A percentile compares a stretch with the other conserved stretches of the same genome.
phyloP scores from a whole-genome alignment of 1,140 invertebrate species.

The Araneus ventricosus region DNA sequence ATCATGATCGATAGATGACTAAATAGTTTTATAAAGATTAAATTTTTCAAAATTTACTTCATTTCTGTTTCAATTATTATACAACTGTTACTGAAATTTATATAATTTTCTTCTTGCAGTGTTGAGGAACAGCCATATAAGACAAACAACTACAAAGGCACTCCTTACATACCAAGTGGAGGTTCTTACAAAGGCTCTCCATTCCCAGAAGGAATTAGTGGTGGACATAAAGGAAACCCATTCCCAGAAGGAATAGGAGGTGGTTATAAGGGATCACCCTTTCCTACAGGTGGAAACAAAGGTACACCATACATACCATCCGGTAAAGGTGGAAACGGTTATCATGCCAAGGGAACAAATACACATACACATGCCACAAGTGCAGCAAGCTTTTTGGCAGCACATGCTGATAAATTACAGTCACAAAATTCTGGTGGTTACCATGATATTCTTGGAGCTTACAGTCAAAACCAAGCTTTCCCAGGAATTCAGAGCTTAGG shows the following conservation, averaged over 20 bases:
- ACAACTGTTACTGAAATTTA: no score
- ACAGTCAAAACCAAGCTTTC: constrained; percentile 55
- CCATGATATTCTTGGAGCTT: constrained; percentile 48
- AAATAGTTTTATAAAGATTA: no score
- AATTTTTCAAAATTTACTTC: no score
- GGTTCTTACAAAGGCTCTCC: constrained; percentile 60
- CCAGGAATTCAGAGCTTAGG: constrained; percentile 49
- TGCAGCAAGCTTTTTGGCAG: constrained; percentile 70
- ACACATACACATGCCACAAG: constrained; percentile 50
- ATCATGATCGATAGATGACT: no score
- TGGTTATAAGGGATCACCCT: constrained; percentile 46
- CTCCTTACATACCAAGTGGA: constrained; percentile 53
- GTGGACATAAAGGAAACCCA: constrained; percentile 54
- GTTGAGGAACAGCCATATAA: constrained; percentile 69
- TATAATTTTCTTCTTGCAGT: background rate
- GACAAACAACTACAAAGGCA: constrained; percentile 50
- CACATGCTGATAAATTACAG: constrained; percentile 58
- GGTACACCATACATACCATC: constrained; percentile 3
- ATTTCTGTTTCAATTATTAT: no score
- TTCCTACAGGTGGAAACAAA: constrained; percentile 39
- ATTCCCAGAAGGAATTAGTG: constrained; percentile 15
- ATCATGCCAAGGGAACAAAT: constrained; percentile 47
- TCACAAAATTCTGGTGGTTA: constrained; percentile 1
- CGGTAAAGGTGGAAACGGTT: constrained; percentile 21
- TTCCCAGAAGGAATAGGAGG: constrained; percentile 25